Evolutionary conservation across 1,140 invertebrate genomes (phyloP), one percentile per base, ranked within the genome.

Genomic region (Drusus annulatus): DNA sequence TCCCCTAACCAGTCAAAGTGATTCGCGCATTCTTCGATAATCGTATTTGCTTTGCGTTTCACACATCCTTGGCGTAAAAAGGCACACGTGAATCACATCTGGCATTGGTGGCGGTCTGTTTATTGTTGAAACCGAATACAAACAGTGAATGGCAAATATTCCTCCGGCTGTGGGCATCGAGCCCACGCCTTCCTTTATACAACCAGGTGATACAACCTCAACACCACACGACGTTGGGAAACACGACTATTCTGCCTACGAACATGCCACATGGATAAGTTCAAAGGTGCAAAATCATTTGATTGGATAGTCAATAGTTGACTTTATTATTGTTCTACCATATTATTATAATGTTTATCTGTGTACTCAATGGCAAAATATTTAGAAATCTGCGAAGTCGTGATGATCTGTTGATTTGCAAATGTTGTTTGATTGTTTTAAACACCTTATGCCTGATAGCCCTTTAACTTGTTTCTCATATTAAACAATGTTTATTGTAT

Each of bases 141-240:
- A 71, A 71, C 68, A 71, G 45, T 71, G 68, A 71, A 71, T 71
- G 68, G 68, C 50, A 52, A 71, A 71, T 52, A 71, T 50, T 21
- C 45, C 62, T 21, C 28, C 68, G 17, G 45, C 21, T 71, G 68
- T 71, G 68, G 68, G 68, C 68, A 54, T 15, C 68, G 45, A 51
- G 25, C 68, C 68, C 68, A 71, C 68, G 68, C 68, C 68, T 51
- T 51, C 45, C 45, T 21, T 31, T 50, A 16, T 15, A 15, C 19
- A 23, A 19, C 45, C 68, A 51, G 68, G 68, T 51, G 68, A 51
- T 71, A 51, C 68, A 51, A 51, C 68, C 68, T 65, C 36, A 45
- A 28, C 28, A 31, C 25, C 62, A 28, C 25, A 21, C 68, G 15
- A 17, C 13, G 21, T 71, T 71, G 68, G 17, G 68, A 71, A 71